Evolutionary conservation across 1,140 invertebrate species (phyloP).

Genomic region (Dolichoris vasculosae): DNA sequence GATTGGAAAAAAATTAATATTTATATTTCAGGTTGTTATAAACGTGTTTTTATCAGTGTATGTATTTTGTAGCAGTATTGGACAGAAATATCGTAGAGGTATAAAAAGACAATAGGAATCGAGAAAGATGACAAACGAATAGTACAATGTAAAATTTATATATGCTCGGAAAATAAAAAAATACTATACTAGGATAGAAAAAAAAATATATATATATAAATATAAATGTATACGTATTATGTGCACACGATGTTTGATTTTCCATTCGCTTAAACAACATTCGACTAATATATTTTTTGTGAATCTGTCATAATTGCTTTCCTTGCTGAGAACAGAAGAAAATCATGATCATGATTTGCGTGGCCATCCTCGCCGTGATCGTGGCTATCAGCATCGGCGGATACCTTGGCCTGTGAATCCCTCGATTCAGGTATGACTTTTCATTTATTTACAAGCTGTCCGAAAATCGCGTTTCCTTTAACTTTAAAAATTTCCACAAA

Average conservation of each 20-base stretch:
- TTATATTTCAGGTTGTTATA: constrained; percentile 56
- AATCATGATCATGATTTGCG: constrained; percentile 98
- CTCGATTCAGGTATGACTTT: constrained; percentile 61
- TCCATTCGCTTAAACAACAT: constrained; percentile 44
- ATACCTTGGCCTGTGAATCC: constrained; percentile 77
- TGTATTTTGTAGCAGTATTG: constrained; percentile 59
- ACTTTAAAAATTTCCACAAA: no score
- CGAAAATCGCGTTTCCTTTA: no score
- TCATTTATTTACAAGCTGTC: neutral
- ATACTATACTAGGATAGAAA: constrained; percentile 16
- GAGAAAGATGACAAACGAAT: constrained; percentile 14
- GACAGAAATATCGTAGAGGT: constrained; percentile 59
- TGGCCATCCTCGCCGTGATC: constrained; percentile 91
- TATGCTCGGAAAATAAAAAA: neutral
- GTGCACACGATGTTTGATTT: constrained; percentile 26
- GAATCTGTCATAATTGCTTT: constrained; percentile 58
- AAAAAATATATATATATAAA: constrained; percentile 5
- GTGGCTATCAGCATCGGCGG: constrained; percentile 84
- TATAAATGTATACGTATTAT: constrained; percentile 14
- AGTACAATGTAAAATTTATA: neutral
- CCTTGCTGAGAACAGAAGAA: constrained; percentile 92
- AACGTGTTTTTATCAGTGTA: constrained; percentile 40
- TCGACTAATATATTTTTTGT: constrained; percentile 57
- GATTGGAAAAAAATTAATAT: neutral
- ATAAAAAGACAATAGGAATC: constrained; percentile 21